A percentile compares a stretch with the other conserved stretches of the same genome.
These are phyloP conservation scores for Himalopsyche tibetana DNA, from an alignment of 2,888 invertebrate genomes.

Conservation along the genomic window DNA sequence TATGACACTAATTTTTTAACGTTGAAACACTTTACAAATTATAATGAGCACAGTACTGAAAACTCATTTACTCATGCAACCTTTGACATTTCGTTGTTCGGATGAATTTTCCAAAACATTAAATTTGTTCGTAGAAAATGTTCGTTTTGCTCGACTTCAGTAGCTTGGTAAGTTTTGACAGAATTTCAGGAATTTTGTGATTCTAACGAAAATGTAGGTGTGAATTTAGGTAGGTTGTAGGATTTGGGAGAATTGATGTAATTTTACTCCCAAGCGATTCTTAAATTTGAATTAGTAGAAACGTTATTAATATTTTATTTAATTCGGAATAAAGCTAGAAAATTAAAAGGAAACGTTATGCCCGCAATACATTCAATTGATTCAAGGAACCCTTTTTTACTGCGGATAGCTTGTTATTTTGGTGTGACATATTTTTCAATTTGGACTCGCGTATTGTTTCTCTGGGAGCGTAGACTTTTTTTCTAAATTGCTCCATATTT, in stretches of 20 bases:
- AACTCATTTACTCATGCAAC: background rate
- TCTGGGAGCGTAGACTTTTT: too few relatives aligned
- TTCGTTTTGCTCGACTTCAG: background rate
- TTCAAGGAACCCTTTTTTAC: too few relatives aligned
- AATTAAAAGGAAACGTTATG: too few relatives aligned
- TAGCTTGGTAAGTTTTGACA: background rate
- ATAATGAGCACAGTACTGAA: background rate
- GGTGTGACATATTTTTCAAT: too few relatives aligned
- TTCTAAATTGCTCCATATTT: too few relatives aligned
- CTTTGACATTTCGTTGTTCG: background rate
- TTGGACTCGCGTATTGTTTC: too few relatives aligned
- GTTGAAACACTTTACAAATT: conserved; percentile 7
- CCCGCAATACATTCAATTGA: too few relatives aligned
- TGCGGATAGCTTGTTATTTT: too few relatives aligned
- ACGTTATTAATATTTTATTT: background rate
- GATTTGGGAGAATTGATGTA: background rate
- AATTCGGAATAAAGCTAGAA: too few relatives aligned
- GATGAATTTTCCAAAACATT: background rate
- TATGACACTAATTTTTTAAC: background rate
- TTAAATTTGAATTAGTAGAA: background rate
- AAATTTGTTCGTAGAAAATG: conserved; percentile 13
- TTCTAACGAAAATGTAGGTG: background rate
- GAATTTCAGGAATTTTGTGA: background rate
- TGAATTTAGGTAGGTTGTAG: background rate
- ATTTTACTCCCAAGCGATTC: background rate